A percentile compares a stretch with the other conserved stretches of the same genome.
phyloP scores from a whole-genome alignment of 2,888 invertebrate genomes.

The Leptopilina drosophilae region DNA sequence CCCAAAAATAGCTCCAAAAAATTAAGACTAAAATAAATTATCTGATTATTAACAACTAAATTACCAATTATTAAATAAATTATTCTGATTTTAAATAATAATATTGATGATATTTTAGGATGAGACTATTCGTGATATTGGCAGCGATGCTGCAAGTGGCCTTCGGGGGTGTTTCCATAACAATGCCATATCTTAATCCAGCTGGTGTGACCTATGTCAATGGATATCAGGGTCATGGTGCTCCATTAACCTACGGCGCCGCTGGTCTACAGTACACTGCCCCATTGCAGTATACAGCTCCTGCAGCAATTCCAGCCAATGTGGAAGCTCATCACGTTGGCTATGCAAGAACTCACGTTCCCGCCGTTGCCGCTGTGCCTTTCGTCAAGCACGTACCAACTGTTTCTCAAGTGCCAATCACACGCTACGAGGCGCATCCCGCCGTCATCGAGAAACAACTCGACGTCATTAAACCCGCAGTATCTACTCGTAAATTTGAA shows the following conservation, averaged over 20 bases:
- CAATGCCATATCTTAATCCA: conserved; percentile 78
- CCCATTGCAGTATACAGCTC: conserved; percentile 59
- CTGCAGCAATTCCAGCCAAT: conserved; percentile 62
- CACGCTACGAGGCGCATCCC: conserved; percentile 77
- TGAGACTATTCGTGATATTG: conserved; percentile 70
- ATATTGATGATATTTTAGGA: conserved; percentile 58
- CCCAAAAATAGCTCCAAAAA: too few relatives aligned
- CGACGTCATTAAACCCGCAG: conserved; percentile 80
- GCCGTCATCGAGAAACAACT: conserved; percentile 79
- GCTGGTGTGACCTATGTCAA: conserved; percentile 79
- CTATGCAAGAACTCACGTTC: conserved; percentile 70
- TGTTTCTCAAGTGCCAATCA: conserved; percentile 78
- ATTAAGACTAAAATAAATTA: too few relatives aligned
- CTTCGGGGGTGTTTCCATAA: conserved; percentile 70
- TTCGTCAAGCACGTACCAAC: conserved; percentile 76
- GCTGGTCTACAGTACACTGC: conserved; percentile 53
- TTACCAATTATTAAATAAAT: too few relatives aligned
- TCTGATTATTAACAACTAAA: too few relatives aligned
- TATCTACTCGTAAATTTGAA: conserved; percentile 80
- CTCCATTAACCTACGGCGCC: conserved; percentile 62
- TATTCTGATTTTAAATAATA: too few relatives aligned
- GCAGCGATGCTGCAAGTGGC: conserved; percentile 70
- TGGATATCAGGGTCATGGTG: conserved; percentile 65
- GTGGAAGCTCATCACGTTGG: conserved; percentile 69
- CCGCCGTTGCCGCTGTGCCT: conserved; percentile 70